phyloP scores from a whole-genome alignment of 2,888 invertebrate genomes.

The Dicyrtoma fusca region DNA sequence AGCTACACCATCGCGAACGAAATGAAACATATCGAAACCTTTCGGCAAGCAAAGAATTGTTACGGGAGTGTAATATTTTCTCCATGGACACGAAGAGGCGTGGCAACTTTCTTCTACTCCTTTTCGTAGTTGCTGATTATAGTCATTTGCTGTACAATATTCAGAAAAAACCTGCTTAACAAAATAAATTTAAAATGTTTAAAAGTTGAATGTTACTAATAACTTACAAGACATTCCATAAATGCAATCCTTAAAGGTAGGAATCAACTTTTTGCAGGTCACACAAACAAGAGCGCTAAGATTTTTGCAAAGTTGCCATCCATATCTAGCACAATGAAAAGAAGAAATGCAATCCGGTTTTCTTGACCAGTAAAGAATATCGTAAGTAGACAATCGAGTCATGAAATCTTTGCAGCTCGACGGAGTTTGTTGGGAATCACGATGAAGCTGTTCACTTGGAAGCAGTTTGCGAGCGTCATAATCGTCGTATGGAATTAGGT shows the following conservation, averaged over 20 bases:
- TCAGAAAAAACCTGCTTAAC: neutral
- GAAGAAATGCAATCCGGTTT: constrained; percentile 19
- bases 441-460: neutral
- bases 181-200: no score
- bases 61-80: constrained; percentile 10
- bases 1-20: neutral
- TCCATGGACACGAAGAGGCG: constrained; percentile 8
- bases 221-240: neutral
- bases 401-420: constrained; percentile 9
- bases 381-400: constrained; percentile 12
- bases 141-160: neutral
- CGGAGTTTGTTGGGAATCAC: constrained; percentile 1
- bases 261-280: constrained; percentile 14
- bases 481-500: neutral
- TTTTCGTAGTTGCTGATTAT: constrained; percentile 4
- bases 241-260: neutral
- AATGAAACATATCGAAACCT: constrained; percentile 22
- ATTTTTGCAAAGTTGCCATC: constrained; percentile 20
- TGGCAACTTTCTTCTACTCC: constrained; percentile 8
- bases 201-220: neutral
- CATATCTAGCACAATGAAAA: constrained; percentile 34
- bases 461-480: constrained; percentile 1
- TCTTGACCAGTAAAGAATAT: constrained; percentile 13
- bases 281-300: constrained; percentile 18
- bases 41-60: constrained; percentile 21